Evolutionary conservation across 2,888 invertebrate species (phyloP).

Genomic region (Oxycera nigricornis): DNA sequence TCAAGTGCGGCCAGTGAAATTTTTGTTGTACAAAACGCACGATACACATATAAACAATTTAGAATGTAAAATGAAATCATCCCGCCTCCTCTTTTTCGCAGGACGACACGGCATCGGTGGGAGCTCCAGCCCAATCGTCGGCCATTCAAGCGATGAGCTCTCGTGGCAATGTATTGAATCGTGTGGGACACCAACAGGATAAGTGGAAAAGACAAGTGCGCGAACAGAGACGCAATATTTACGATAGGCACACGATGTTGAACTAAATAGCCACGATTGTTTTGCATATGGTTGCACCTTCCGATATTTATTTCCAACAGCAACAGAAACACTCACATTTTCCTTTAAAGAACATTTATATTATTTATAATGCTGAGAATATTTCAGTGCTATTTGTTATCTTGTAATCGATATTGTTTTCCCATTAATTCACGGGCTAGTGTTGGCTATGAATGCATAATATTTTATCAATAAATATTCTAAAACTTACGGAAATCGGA

Average conservation of each 20-base stretch:
- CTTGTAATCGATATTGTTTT: not conserved
- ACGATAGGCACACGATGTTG: slow-evolving; percentile 96
- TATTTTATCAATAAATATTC: slow-evolving; percentile 6
- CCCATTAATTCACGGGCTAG: not conserved
- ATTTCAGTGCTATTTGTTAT: not conserved
- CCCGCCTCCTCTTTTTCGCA: slow-evolving; percentile 45
- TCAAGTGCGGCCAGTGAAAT: not conserved
- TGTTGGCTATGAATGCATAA: not conserved
- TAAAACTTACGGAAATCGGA: not conserved
- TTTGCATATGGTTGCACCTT: not conserved
- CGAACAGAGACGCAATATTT: slow-evolving; percentile 83
- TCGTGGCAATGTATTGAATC: slow-evolving; percentile 84
- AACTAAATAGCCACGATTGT: slow-evolving; percentile 50
- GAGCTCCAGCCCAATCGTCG: slow-evolving; percentile 57
- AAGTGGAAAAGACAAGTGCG: slow-evolving; percentile 98
- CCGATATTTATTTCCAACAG: not conserved
- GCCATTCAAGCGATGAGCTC: slow-evolving; percentile 71
- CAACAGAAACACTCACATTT: too few species aligned
- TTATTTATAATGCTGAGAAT: slow-evolving; percentile 4
- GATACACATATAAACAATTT: not conserved
- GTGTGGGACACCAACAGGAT: slow-evolving; percentile 95
- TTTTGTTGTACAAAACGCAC: not conserved
- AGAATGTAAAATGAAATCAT: too few species aligned
- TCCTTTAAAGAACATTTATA: not conserved
- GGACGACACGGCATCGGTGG: slow-evolving; percentile 68